Conservation (phyloP, 2,797 vertebrate genomes). For the Halcyon chelicuti region DNA sequence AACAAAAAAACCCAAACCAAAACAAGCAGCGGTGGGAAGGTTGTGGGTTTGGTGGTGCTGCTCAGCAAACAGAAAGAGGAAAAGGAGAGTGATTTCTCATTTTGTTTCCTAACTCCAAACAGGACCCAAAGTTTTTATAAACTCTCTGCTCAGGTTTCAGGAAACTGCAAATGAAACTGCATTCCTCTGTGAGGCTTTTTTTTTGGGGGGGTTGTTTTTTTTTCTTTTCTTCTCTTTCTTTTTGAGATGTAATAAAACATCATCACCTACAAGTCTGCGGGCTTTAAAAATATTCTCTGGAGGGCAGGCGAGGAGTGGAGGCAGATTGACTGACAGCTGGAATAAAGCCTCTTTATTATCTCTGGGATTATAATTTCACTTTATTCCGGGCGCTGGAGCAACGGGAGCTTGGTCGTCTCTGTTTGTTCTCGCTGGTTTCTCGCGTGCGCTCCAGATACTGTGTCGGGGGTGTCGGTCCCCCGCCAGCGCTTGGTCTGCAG, state of each 20-base stretch:
- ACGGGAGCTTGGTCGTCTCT: neutral
- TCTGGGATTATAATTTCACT: slow-evolving; percentile 39
- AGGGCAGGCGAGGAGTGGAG: slow-evolving; percentile 38
- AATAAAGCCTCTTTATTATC: slow-evolving; percentile 46
- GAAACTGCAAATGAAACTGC: slow-evolving; percentile 70
- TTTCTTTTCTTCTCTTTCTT: neutral
- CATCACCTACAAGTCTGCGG: slow-evolving; percentile 52
- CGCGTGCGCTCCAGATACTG: rapidly evolving
- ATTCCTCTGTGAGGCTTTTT: slow-evolving; percentile 27
- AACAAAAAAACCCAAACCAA: too few species aligned
- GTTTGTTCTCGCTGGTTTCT: neutral
- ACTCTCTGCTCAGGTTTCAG: slow-evolving; percentile 72
- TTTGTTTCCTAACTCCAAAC: slow-evolving; percentile 66
- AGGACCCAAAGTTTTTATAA: slow-evolving; percentile 64
- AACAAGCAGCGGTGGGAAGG: neutral
- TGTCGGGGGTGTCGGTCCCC: rapidly evolving
- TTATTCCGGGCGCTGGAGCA: neutral
- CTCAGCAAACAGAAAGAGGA: slow-evolving; percentile 64
- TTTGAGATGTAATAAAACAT: slow-evolving; percentile 60
- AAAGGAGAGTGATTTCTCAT: slow-evolving; percentile 41
- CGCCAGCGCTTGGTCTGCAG: neutral
- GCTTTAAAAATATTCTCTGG: slow-evolving; percentile 15
- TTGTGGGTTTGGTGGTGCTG: slow-evolving; percentile 44
- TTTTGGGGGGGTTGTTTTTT: neutral
- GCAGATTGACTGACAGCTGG: slow-evolving; percentile 40